phyloP scores from a whole-genome alignment of 2,797 vertebrate species.

The Picus viridis region DNA sequence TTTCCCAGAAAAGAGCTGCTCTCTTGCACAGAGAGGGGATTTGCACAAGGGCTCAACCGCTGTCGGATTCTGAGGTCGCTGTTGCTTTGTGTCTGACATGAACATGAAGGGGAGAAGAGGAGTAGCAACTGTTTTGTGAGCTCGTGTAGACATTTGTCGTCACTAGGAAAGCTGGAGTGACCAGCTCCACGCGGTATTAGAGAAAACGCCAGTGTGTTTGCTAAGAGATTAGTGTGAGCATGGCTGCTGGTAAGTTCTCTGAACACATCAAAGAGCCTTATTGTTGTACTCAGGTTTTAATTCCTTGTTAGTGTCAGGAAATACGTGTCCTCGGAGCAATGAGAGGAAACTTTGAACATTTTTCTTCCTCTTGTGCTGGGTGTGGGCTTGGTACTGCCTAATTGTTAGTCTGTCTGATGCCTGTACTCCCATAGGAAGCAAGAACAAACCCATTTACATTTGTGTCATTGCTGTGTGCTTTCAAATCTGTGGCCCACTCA shows the following conservation, averaged over 20 bases:
- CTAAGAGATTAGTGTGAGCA: slow-evolving; percentile 12
- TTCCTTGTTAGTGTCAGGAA: slow-evolving; percentile 63
- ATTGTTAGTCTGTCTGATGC: slow-evolving; percentile 63
- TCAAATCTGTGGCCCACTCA: background rate
- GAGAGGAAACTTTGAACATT: slow-evolving; percentile 67
- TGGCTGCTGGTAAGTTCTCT: background rate
- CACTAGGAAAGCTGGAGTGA: background rate
- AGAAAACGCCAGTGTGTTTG: background rate
- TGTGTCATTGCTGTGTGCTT: slow-evolving; percentile 29
- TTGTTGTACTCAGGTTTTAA: slow-evolving; percentile 60
- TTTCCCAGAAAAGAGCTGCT: background rate
- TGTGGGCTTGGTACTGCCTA: slow-evolving; percentile 59
- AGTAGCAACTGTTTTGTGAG: background rate
- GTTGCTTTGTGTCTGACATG: background rate
- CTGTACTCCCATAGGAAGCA: slow-evolving; percentile 49
- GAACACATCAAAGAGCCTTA: slow-evolving; percentile 53
- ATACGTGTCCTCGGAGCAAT: slow-evolving; percentile 63
- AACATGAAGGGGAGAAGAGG: background rate
- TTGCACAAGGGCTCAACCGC: fast-evolving
- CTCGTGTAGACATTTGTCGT: background rate
- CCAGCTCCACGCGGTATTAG: background rate
- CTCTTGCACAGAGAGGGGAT: background rate
- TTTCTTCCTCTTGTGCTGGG: slow-evolving; percentile 68
- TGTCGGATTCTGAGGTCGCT: background rate
- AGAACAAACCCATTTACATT: slow-evolving; percentile 56